Evolutionary conservation across 2,888 invertebrate genomes (phyloP), one percentile per base, ranked within the genome.

Genomic region (Lysandra coridon): DNA sequence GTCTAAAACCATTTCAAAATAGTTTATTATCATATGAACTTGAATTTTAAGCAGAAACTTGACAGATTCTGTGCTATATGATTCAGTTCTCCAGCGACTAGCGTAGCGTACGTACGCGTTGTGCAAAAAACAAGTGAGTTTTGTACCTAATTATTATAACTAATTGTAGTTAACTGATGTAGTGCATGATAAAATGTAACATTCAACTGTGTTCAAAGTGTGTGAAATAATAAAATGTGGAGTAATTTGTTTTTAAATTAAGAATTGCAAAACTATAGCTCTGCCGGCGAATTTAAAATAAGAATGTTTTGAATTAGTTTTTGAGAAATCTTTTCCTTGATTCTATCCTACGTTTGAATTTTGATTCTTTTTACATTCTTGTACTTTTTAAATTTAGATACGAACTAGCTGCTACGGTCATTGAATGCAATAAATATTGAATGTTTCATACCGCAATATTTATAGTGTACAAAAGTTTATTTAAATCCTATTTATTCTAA

Each of bases 81-180:
- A 30, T 14, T 69, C 69, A 69, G 69, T 69, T 33, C 33, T 33
- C 33, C 10, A 23, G 17, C 6, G 69, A 69, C 33, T 30, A 5
- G 33, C 14, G 33, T 69, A 37, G 33, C 14, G 6, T 33, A 33
- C 33, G 69, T 17, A 69, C 69, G 69, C 69, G 69, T 69, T 69
- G 69, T 69, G 37, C n/a, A 37, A 14, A 64, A 69, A 12, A 69
- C 69, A 69, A 69, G 69, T 69, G 69, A 69, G 69, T 69, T 14
- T 37, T 69, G n/a, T n/a, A n/a, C n/a, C n/a, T n/a, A n/a, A n/a
- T n/a, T n/a, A n/a, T n/a, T 4, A 14, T 12, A 69, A 69, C 4
- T 62, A 23, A 62, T 62, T 23, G 23, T 62, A 23, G 7, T 69
- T 69, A 64, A 64, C 7, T 6, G 6, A 7, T n/a, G 30, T 30